Evolutionary conservation across 1,140 invertebrate species (phyloP).

Genomic region (Musca domestica): DNA sequence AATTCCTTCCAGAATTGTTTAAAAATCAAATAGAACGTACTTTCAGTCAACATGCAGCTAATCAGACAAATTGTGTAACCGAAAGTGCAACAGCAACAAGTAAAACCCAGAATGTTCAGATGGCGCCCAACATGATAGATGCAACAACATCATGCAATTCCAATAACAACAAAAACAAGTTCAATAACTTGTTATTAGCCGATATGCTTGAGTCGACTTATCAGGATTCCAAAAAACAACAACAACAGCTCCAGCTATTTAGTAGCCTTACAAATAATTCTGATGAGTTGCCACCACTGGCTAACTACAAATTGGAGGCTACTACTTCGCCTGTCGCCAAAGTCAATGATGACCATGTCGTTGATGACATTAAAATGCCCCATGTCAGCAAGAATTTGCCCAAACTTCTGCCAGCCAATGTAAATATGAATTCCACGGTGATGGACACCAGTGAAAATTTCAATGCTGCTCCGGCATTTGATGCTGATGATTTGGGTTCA

Average conservation of each 20-base stretch:
- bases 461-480: neutral
- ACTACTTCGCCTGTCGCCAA: neutral
- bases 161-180: neutral
- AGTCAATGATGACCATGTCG: neutral
- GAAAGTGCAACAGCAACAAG: conserved; percentile 4
- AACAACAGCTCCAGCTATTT: neutral
- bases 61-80: too few species aligned
- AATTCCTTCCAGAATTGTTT: conserved; percentile 9
- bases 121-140: neutral
- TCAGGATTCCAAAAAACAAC: neutral
- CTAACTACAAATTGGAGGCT: too few species aligned
- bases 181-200: conserved; percentile 3
- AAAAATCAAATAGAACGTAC: conserved; percentile 15
- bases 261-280: too few species aligned
- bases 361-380: neutral
- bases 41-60: too few species aligned
- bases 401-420: too few species aligned
- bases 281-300: too few species aligned
- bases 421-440: too few species aligned
- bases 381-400: neutral
- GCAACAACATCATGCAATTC: neutral
- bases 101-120: neutral
- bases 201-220: neutral
- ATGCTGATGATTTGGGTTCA: neutral
- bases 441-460: neutral